phyloP scores from a whole-genome alignment of 2,888 invertebrate species.

The Brachyptera putata region DNA sequence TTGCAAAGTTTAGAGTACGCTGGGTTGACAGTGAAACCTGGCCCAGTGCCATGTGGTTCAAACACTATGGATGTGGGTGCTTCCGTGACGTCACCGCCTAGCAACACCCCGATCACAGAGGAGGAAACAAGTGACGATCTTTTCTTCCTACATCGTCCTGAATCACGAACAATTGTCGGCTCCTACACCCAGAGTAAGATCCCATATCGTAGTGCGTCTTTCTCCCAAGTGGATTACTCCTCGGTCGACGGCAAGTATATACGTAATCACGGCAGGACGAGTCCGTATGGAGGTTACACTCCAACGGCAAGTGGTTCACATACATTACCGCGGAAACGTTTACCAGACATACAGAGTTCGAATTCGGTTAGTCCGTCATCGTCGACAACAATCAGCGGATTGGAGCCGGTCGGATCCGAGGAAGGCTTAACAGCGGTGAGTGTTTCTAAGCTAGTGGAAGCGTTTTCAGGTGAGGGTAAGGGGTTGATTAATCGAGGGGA shows the following conservation, averaged over 20 bases:
- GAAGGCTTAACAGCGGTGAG: not conserved
- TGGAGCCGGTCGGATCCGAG: constrained; percentile 35
- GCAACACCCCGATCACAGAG: constrained; percentile 21
- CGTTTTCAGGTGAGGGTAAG: constrained; percentile 38
- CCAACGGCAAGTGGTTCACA: constrained; percentile 34
- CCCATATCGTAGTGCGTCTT: constrained; percentile 79
- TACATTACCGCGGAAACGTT: constrained; percentile 37
- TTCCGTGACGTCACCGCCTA: constrained; percentile 3
- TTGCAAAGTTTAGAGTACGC: no score
- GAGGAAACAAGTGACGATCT: constrained; percentile 36
- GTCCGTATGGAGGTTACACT: constrained; percentile 27
- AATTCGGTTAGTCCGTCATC: constrained; percentile 52
- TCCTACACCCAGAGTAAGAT: constrained; percentile 62
- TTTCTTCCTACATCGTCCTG: constrained; percentile 53
- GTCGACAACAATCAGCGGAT: constrained; percentile 27
- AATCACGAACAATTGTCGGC: constrained; percentile 57
- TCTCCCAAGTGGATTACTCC: constrained; percentile 77
- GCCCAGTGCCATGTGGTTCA: not conserved
- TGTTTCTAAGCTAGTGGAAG: not conserved
- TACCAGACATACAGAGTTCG: constrained; percentile 39
- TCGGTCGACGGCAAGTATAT: constrained; percentile 58
- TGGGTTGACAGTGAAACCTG: not conserved
- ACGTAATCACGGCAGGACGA: constrained; percentile 21
- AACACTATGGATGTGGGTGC: not conserved
- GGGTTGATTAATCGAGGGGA: no score